These are phyloP conservation scores for Torymus aiolomorphi DNA, from an alignment of 2,888 invertebrate genomes.

Conservation along the genomic window DNA sequence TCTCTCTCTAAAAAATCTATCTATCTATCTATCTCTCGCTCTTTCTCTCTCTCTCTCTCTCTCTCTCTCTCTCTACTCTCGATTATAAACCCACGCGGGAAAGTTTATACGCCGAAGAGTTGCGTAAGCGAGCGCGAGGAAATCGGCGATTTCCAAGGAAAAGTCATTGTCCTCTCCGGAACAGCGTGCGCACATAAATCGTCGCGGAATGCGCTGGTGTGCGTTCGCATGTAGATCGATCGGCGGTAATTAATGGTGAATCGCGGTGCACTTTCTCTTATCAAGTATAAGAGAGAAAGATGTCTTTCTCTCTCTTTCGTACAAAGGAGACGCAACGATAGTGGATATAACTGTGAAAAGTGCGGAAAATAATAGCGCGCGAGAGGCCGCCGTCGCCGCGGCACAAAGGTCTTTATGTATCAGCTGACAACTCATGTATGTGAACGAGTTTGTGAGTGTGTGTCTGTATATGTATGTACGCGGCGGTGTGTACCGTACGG, in stretches of 20 bases:
- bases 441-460: neutral
- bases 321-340: too few relatives aligned
- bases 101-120: neutral
- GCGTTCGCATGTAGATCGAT: too few relatives aligned
- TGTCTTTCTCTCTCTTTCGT: too few relatives aligned
- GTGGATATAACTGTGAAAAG: slow-evolving; percentile 11
- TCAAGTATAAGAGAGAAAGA: too few relatives aligned
- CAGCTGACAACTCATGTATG: slow-evolving; percentile 36
- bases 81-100: slow-evolving; percentile 14
- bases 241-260: too few relatives aligned
- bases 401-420: slow-evolving; percentile 49
- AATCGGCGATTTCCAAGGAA: slow-evolving; percentile 41
- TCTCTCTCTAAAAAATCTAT: too few relatives aligned
- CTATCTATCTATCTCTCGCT: too few relatives aligned
- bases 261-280: too few relatives aligned
- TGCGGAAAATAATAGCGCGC: neutral
- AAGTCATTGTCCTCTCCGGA: slow-evolving; percentile 43
- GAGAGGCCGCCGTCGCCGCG: neutral
- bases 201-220: too few relatives aligned
- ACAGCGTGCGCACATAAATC: too few relatives aligned
- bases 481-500: slow-evolving; percentile 8
- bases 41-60: too few relatives aligned
- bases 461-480: neutral
- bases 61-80: neutral
- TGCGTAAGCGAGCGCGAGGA: slow-evolving; percentile 23